phyloP scores from a whole-genome alignment of 2,113 vertebrate species.

The Ptychochromis oligacanthus region DNA sequence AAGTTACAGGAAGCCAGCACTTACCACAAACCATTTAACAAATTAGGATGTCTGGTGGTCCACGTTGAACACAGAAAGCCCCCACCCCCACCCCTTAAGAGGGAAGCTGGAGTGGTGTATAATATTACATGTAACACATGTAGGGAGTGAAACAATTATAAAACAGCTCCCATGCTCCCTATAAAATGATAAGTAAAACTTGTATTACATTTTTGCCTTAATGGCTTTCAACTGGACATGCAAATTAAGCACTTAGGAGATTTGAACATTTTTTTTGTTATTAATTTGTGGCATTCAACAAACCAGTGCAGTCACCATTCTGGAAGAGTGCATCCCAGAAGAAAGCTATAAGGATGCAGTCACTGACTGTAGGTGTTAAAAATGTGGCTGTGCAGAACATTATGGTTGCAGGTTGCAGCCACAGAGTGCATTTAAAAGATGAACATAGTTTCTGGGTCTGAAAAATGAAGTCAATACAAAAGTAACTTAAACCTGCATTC shows the following conservation, averaged over 20 bases:
- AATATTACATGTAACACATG: background rate
- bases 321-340: background rate
- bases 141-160: background rate
- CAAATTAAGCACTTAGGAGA: background rate
- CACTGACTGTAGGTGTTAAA: background rate
- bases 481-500: background rate
- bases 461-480: background rate
- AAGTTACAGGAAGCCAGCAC: slow-evolving; percentile 3
- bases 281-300: background rate
- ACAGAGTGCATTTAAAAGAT: background rate
- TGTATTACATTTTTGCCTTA: background rate
- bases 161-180: background rate
- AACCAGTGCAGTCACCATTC: background rate
- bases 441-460: background rate
- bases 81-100: background rate
- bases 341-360: background rate
- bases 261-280: background rate
- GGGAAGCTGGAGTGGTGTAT: background rate
- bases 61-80: background rate
- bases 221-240: background rate
- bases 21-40: slow-evolving; percentile 15
- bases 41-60: background rate
- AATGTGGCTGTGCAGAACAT: background rate
- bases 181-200: background rate
- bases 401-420: background rate